phyloP scores from a whole-genome alignment of 37 sponge, comb jelly and placozoan genomes.

The Diacarnus erythraeanus region DNA sequence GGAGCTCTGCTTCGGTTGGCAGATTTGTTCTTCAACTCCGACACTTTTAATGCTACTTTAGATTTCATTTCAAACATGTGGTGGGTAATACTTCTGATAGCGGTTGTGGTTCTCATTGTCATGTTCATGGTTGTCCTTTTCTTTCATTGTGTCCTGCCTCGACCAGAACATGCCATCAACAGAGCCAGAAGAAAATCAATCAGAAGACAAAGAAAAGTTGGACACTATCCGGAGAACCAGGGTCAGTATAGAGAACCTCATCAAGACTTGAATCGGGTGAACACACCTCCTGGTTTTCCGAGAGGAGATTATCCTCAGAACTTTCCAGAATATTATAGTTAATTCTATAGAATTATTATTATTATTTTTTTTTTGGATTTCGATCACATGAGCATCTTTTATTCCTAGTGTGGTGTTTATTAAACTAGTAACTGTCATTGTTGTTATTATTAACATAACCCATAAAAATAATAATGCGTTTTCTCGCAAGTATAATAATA shows the following conservation, averaged over 20 bases:
- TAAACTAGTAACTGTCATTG: no score
- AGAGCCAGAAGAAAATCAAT: background rate
- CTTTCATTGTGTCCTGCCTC: constrained; percentile 63
- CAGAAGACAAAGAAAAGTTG: background rate
- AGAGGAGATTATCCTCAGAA: no score
- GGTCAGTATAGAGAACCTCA: background rate
- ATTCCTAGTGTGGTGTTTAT: no score
- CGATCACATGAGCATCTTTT: no score
- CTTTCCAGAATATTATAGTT: no score
- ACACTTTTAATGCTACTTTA: constrained; percentile 5
- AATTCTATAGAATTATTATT: no score
- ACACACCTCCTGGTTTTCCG: no score
- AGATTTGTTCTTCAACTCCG: constrained; percentile 29
- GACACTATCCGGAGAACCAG: background rate
- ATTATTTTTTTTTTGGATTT: no score
- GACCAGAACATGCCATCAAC: constrained; percentile 55
- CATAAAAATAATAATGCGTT: no score
- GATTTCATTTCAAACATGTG: constrained; percentile 50
- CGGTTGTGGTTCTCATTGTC: constrained; percentile 53
- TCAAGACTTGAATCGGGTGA: no score
- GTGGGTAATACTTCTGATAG: constrained; percentile 69
- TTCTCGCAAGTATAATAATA: no score
- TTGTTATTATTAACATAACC: no score
- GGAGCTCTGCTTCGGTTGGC: constrained; percentile 22
- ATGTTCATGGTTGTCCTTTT: constrained; percentile 66